Percentiles rank a stretch among this genome's conserved stretches.
Conservation (phyloP, 1,140 invertebrate species). For the Asbolus verrucosus region DNA sequence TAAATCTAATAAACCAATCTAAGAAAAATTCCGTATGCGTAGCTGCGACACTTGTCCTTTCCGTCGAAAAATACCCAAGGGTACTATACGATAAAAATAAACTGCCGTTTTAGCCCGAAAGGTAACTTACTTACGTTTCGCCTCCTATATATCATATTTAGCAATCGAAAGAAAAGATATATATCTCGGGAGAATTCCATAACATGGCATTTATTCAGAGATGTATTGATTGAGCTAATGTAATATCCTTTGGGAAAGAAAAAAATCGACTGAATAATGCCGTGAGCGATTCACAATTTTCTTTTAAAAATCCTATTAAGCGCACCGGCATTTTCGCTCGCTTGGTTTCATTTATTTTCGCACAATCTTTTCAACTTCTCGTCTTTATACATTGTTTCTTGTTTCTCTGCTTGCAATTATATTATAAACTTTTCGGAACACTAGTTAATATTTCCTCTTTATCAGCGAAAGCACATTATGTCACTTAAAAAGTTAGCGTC, state of each 20-base stretch:
- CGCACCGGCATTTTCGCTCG: slow-evolving; percentile 23
- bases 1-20: slow-evolving; percentile 46
- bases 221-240: slow-evolving; percentile 44
- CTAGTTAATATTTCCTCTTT: slow-evolving; percentile 34
- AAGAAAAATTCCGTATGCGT: slow-evolving; percentile 44
- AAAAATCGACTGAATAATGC: slow-evolving; percentile 31
- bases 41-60: slow-evolving; percentile 44
- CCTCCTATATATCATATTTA: slow-evolving; percentile 50
- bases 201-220: slow-evolving; percentile 39
- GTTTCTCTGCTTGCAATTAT: slow-evolving; percentile 22
- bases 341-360: slow-evolving; percentile 32
- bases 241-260: slow-evolving; percentile 36
- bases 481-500: slow-evolving; percentile 27
- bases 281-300: slow-evolving; percentile 31
- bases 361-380: slow-evolving; percentile 32
- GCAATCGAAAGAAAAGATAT: slow-evolving; percentile 45
- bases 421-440: slow-evolving; percentile 35
- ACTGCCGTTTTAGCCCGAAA: slow-evolving; percentile 45
- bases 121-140: slow-evolving; percentile 46
- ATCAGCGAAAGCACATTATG: slow-evolving; percentile 21
- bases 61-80: slow-evolving; percentile 46
- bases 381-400: slow-evolving; percentile 36
- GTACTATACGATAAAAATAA: slow-evolving; percentile 52
- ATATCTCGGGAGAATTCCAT: slow-evolving; percentile 35
- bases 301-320: slow-evolving; percentile 38